These are phyloP conservation scores for Acanthoscelides obtectus DNA, from an alignment of 2,888 invertebrate genomes.

Conservation along the genomic window DNA sequence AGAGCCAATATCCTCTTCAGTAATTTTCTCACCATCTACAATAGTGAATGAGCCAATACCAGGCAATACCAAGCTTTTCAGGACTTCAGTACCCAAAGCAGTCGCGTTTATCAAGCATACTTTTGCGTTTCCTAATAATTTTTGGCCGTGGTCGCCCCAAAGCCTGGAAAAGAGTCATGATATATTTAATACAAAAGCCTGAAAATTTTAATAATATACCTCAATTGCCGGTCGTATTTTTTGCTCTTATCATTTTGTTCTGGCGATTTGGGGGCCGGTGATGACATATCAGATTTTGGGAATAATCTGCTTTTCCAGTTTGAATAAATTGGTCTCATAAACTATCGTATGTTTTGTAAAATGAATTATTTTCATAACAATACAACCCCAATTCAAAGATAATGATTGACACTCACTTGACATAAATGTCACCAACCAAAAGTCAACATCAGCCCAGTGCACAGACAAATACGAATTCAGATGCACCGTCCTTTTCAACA, in stretches of 20 bases:
- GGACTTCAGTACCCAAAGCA: conserved; percentile 87
- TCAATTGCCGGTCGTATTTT: conserved; percentile 71
- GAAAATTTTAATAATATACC: conserved; percentile 30
- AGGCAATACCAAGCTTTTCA: conserved; percentile 92
- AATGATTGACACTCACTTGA: no score
- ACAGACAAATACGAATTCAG: no score
- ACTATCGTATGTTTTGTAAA: no score
- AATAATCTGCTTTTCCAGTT: neutral
- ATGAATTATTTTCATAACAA: no score
- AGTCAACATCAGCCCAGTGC: no score
- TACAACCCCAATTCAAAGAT: no score
- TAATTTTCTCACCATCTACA: conserved; percentile 82
- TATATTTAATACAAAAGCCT: neutral
- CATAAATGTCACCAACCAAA: no score
- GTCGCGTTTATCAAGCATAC: conserved; percentile 93
- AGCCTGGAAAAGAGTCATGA: conserved; percentile 57
- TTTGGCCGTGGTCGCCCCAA: conserved; percentile 99
- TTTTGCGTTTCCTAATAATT: conserved; percentile 79
- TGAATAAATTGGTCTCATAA: no score
- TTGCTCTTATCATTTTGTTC: conserved; percentile 64
- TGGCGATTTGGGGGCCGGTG: conserved; percentile 62
- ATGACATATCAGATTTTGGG: conserved; percentile 48
- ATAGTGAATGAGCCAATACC: conserved; percentile 91
- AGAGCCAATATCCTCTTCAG: conserved; percentile 87
- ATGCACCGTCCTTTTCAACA: no score